Evolutionary conservation across 1,140 invertebrate genomes (phyloP).

Genomic region (Drosophila truncata): DNA sequence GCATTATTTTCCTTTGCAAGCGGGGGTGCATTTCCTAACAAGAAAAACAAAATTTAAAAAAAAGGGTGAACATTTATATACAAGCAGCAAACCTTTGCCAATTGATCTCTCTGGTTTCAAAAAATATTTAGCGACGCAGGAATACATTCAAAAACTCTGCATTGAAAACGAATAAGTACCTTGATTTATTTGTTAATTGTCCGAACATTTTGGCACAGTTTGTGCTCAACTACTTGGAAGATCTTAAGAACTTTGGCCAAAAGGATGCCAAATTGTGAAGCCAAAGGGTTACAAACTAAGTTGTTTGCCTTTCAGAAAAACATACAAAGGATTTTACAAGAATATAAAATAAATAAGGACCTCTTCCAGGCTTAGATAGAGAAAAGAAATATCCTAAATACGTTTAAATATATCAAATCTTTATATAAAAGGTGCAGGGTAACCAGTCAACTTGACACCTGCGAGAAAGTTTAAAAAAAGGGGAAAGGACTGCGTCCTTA

Average conservation of each 20-base stretch:
- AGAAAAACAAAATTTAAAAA: background rate
- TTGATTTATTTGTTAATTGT: conserved; percentile 1
- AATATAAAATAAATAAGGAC: background rate
- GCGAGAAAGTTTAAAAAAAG: no score
- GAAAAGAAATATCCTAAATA: background rate
- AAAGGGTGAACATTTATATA: conserved; percentile 17
- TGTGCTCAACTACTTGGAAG: background rate
- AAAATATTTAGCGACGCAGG: background rate
- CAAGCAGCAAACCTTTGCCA: conserved; percentile 3
- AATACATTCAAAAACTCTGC: background rate
- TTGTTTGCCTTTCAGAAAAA: background rate
- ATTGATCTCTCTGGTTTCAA: conserved; percentile 9
- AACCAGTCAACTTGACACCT: conserved; percentile 76
- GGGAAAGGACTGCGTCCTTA: no score
- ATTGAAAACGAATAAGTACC: background rate
- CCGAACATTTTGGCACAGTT: conserved; percentile 12
- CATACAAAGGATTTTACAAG: background rate
- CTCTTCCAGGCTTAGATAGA: background rate
- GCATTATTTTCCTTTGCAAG: conserved; percentile 11
- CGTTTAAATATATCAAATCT: no score
- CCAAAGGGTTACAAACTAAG: background rate
- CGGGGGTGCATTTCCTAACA: conserved; percentile 2
- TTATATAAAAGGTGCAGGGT: conserved; percentile 10
- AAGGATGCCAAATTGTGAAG: conserved; percentile 2
- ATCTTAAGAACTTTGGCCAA: background rate